Evolutionary conservation across 2,888 invertebrate genomes (phyloP).

Genomic region (Pheosia gnoma): DNA sequence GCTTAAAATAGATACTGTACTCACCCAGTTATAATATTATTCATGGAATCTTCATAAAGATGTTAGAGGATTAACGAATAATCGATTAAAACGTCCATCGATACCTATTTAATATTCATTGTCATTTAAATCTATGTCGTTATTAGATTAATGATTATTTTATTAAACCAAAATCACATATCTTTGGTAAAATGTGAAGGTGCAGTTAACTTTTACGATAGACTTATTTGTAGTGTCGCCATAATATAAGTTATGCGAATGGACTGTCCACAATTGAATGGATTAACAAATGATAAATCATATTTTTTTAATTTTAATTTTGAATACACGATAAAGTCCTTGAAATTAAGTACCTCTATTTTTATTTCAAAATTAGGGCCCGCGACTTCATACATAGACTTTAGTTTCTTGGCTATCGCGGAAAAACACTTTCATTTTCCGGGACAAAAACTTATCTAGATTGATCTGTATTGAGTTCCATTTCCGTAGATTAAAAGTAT

Average conservation of each 20-base stretch:
- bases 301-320: no score
- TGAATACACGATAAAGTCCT: no score
- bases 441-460: no score
- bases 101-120: constrained; percentile 66
- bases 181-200: constrained; percentile 33
- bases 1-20: not conserved
- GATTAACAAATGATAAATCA: no score
- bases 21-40: constrained; percentile 45
- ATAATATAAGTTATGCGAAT: constrained; percentile 7
- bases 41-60: constrained; percentile 51
- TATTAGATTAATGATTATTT: constrained; percentile 65
- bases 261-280: constrained; percentile 8
- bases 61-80: constrained; percentile 54
- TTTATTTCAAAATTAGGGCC: no score
- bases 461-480: no score
- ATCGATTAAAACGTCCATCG: constrained; percentile 53
- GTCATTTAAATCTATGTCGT: constrained; percentile 56
- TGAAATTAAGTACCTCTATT: no score
- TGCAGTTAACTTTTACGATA: constrained; percentile 34
- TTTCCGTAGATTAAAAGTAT: no score
- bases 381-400: no score
- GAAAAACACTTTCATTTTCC: no score
- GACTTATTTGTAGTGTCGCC: constrained; percentile 13
- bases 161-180: constrained; percentile 35
- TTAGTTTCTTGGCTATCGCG: no score